Conservation (phyloP, 1,140 invertebrate genomes). For the Tetramorium simillimum region DNA sequence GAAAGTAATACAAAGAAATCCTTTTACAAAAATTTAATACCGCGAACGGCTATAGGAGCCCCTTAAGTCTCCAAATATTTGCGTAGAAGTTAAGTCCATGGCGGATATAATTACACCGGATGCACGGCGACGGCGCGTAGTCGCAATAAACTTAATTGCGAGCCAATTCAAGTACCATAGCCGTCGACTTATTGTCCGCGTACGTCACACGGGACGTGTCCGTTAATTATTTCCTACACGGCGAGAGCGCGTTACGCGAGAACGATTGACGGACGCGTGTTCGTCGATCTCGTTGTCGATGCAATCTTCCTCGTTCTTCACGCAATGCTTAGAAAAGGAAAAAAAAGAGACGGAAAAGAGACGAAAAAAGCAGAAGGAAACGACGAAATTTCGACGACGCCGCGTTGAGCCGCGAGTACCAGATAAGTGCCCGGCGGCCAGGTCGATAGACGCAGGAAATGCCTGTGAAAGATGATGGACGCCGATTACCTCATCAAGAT, state of each 20-base stretch:
- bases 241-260: background rate
- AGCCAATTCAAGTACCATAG: constrained; percentile 34
- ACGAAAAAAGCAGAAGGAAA: background rate
- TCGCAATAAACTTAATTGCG: constrained; percentile 65
- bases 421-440: constrained; percentile 42
- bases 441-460: constrained; percentile 74
- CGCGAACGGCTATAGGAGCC: no score
- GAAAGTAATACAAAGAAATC: no score
- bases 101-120: constrained; percentile 57
- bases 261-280: constrained; percentile 1
- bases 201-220: constrained; percentile 5
- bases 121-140: background rate
- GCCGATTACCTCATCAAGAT: constrained; percentile 81
- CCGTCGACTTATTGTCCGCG: constrained; percentile 42
- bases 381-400: constrained; percentile 7
- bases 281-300: constrained; percentile 27
- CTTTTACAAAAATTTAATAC: no score
- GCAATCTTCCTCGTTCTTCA: constrained; percentile 14
- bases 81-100: background rate
- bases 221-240: constrained; percentile 52
- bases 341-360: background rate
- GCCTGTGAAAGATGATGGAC: constrained; percentile 79
- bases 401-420: constrained; percentile 20
- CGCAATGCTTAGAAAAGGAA: background rate
- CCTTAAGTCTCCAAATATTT: constrained; percentile 12